Percentiles rank a stretch among this genome's conserved stretches.
These are phyloP conservation scores for Epinotia nisella DNA, from an alignment of 2,888 invertebrate genomes.

Conservation along the genomic window DNA sequence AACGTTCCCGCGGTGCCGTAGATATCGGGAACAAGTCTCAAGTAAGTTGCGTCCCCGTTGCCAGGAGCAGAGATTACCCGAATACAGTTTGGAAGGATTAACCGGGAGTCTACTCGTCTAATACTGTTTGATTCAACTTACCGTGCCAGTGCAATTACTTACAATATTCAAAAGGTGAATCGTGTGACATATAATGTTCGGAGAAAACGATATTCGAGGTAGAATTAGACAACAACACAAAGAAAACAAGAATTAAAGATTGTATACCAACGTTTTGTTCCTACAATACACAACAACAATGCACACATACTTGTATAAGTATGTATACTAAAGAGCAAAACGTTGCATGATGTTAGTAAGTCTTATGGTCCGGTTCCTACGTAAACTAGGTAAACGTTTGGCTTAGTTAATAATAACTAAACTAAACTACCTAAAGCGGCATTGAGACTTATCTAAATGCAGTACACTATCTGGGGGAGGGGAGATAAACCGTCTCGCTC, in stretches of 20 bases:
- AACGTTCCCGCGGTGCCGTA: constrained; percentile 55
- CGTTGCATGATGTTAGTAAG: no score
- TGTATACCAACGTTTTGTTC: not conserved
- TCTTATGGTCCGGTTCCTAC: no score
- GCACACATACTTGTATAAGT: no score
- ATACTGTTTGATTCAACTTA: constrained; percentile 43
- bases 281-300: no score
- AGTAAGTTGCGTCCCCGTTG: constrained; percentile 57
- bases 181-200: not conserved
- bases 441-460: no score
- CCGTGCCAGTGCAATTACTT: constrained; percentile 14
- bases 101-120: constrained; percentile 52
- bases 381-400: no score
- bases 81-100: constrained; percentile 69
- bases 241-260: not conserved
- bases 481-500: no score
- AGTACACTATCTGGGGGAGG: no score
- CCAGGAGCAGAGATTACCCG: constrained; percentile 65
- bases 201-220: not conserved
- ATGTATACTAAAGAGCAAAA: no score
- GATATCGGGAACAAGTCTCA: constrained; percentile 59
- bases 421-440: no score
- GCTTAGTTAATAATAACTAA: no score
- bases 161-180: not conserved
- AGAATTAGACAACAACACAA: not conserved